A percentile compares a stretch with the other conserved stretches of the same genome.
phyloP scores from a whole-genome alignment of 2,113 vertebrate genomes.

The Silurus glanis region DNA sequence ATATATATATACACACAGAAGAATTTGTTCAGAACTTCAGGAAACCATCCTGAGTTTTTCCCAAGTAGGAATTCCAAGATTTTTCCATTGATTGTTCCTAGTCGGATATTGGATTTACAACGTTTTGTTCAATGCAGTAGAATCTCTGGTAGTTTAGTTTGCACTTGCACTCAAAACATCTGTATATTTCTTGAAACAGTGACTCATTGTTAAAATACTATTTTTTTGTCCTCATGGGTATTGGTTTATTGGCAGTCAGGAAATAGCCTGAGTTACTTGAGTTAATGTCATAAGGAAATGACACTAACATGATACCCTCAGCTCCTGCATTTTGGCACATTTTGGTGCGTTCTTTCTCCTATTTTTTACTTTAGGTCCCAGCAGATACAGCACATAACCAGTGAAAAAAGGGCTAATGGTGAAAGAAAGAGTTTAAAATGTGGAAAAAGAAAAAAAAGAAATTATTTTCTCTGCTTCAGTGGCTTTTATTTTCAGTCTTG shows the following conservation, averaged over 20 bases:
- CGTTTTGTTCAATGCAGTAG: neutral
- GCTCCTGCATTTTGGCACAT: neutral
- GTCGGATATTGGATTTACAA: neutral
- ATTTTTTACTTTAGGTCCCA: neutral
- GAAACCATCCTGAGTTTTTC: neutral
- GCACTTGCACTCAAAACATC: neutral
- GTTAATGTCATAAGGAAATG: neutral
- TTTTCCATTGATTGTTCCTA: neutral
- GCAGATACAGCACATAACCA: neutral
- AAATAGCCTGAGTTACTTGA: neutral
- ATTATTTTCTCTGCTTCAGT: neutral
- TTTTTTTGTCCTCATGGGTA: neutral
- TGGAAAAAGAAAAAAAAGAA: neutral
- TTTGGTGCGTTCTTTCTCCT: neutral
- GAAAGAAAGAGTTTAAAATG: neutral
- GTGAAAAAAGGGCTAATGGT: neutral
- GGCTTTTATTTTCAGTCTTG: conserved; percentile 39
- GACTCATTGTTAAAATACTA: neutral
- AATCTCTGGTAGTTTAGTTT: neutral
- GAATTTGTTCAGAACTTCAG: neutral
- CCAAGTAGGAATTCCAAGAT: neutral
- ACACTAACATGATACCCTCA: neutral
- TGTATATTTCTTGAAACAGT: neutral
- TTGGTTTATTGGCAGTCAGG: neutral
- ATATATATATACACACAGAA: too few species aligned